Conservation (phyloP, 2,888 invertebrate species). For the Zygaena filipendulae region DNA sequence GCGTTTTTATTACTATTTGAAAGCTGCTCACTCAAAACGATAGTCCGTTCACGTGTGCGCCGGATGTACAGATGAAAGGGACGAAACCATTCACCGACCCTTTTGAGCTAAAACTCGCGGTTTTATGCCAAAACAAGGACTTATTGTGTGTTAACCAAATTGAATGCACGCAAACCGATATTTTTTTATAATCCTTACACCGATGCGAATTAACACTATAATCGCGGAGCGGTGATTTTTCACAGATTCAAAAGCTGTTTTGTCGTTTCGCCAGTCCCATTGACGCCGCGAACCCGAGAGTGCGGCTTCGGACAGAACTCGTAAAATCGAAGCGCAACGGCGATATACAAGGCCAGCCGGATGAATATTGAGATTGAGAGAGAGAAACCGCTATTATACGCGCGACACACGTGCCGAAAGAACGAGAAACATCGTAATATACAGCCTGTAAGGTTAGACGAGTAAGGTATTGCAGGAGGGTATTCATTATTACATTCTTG, state of each 20-base stretch:
- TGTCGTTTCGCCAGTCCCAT: too few relatives aligned
- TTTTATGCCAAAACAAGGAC: conserved; percentile 49
- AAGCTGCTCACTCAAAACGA: conserved; percentile 26
- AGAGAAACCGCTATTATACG: conserved; percentile 47
- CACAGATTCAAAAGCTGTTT: too few relatives aligned
- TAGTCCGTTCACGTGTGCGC: conserved; percentile 51
- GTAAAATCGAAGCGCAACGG: conserved; percentile 56
- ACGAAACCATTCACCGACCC: conserved; percentile 41
- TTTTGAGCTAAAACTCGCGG: conserved; percentile 41
- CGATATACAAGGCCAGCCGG: conserved; percentile 50
- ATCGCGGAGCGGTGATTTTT: too few relatives aligned
- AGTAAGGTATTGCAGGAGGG: conserved; percentile 10
- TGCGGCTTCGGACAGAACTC: conserved; percentile 40
- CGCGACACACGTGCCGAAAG: conserved; percentile 29
- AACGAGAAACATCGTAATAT: too few relatives aligned
- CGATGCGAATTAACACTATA: too few relatives aligned
- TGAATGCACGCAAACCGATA: conserved; percentile 11
- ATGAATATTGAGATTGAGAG: conserved; percentile 59
- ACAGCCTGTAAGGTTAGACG: conserved; percentile 11
- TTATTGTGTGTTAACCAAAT: conserved; percentile 30
- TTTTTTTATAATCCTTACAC: too few relatives aligned
- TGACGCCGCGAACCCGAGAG: conserved; percentile 34
- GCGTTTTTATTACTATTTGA: conserved; percentile 34
- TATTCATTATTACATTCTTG: conserved; percentile 3
- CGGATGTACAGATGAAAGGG: conserved; percentile 48